These are phyloP conservation scores for Dryocosmus kuriphilus DNA, from an alignment of 2,888 invertebrate species.

Conservation along the genomic window DNA sequence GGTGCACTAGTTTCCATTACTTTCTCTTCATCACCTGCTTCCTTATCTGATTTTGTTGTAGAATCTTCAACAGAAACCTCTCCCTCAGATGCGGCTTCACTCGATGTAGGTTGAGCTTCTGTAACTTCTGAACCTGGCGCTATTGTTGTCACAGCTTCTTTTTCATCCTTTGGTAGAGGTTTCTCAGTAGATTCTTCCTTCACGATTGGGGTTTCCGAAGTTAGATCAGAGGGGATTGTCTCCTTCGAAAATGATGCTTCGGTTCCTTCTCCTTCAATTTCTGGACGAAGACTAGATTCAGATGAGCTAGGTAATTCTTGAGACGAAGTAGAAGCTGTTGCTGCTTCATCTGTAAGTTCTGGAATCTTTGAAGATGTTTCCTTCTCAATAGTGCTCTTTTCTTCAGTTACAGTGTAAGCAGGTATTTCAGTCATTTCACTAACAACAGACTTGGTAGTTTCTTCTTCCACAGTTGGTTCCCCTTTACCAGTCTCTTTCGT, in stretches of 20 bases:
- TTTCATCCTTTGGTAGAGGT: constrained; percentile 40
- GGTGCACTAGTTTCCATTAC: constrained; percentile 49
- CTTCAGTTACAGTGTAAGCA: constrained; percentile 22
- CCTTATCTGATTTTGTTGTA: constrained; percentile 18
- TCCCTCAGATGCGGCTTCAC: background rate
- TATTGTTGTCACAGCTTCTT: constrained; percentile 3
- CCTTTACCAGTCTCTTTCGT: constrained; percentile 26
- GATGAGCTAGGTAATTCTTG: constrained; percentile 41
- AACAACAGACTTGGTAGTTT: background rate
- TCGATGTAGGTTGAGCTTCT: constrained; percentile 21
- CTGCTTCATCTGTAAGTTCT: constrained; percentile 45
- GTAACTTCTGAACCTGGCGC: constrained; percentile 45
- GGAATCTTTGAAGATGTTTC: constrained; percentile 38
- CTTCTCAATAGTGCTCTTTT: constrained; percentile 49
- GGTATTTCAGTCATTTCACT: constrained; percentile 35
- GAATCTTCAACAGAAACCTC: constrained; percentile 40
- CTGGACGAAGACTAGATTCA: background rate
- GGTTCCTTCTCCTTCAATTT: constrained; percentile 34
- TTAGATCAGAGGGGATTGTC: constrained; percentile 37
- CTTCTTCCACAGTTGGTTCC: background rate
- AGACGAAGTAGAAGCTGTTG: constrained; percentile 32
- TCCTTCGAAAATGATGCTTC: constrained; percentile 17
- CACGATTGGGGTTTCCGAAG: constrained; percentile 2
- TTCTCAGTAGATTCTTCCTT: constrained; percentile 43
- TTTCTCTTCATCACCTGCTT: constrained; percentile 48